These are phyloP conservation scores for Capitulum mitella DNA, from an alignment of 2,888 invertebrate species.

Conservation along the genomic window DNA sequence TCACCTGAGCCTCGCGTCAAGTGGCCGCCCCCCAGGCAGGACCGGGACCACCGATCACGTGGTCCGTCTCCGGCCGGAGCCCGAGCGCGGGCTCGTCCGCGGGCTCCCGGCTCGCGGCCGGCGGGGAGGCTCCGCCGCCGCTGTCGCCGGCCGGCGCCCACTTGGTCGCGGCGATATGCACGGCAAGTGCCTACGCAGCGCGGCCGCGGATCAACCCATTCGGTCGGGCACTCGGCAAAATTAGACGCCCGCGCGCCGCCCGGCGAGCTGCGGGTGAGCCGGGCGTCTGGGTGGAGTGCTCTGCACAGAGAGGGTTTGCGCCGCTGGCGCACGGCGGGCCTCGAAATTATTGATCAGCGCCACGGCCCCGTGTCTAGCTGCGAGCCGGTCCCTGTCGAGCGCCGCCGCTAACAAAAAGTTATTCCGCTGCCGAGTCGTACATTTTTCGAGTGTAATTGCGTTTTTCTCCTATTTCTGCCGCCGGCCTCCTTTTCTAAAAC, in stretches of 20 bases:
- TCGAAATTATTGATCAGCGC: not conserved
- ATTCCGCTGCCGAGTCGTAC: not conserved
- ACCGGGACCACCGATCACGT: too few relatives aligned
- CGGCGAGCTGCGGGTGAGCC: too few relatives aligned
- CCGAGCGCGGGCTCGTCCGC: too few relatives aligned
- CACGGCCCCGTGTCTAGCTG: too few relatives aligned
- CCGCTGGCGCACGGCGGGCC: not conserved
- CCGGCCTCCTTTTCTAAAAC: slow-evolving; percentile 23
- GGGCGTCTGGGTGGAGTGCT: too few relatives aligned
- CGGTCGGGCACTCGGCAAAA: not conserved
- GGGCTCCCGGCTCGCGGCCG: too few relatives aligned
- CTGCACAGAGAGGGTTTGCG: not conserved
- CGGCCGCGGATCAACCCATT: not conserved
- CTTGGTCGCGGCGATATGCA: not conserved
- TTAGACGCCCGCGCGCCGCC: not conserved
- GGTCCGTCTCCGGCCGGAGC: too few relatives aligned
- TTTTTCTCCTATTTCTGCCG: slow-evolving; percentile 24
- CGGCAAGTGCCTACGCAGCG: not conserved
- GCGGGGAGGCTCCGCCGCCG: not conserved
- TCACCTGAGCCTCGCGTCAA: not conserved
- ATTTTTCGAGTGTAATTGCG: slow-evolving; percentile 24
- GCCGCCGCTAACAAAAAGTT: slow-evolving; percentile 20
- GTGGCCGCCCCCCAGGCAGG: not conserved
- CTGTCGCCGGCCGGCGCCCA: not conserved
- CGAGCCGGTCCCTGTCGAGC: not conserved